Conservation (phyloP, 2,888 invertebrate genomes). For the Diploptera punctata region DNA sequence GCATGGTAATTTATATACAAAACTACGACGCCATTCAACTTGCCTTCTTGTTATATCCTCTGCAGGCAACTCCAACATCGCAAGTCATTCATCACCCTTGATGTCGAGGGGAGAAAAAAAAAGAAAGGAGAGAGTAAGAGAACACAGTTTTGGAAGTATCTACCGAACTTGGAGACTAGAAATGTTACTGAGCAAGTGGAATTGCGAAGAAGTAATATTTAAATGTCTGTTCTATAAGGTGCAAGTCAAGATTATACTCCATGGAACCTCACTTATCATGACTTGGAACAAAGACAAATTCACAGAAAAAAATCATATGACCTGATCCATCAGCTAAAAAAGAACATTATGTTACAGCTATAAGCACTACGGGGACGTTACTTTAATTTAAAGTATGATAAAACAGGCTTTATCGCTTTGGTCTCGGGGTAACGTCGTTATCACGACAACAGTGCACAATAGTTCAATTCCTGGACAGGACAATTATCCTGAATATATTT, state of each 20-base stretch:
- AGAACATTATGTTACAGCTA: too few species aligned
- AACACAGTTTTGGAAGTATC: background rate
- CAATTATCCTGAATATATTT: too few species aligned
- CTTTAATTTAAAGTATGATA: too few species aligned
- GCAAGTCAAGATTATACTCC: background rate
- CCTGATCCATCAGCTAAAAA: too few species aligned
- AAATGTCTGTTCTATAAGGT: constrained; percentile 11
- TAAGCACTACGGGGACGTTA: too few species aligned
- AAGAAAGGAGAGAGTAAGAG: too few species aligned
- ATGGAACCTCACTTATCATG: background rate
- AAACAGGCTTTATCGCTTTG: too few species aligned
- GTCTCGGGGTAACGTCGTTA: too few species aligned
- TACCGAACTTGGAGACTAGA: background rate
- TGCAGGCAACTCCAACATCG: constrained; percentile 3
- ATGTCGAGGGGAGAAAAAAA: background rate
- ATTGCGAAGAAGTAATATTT: background rate
- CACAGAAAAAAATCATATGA: too few species aligned
- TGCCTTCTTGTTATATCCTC: constrained; percentile 1
- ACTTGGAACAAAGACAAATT: background rate
- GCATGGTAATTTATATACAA: constrained; percentile 1
- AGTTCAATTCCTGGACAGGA: too few species aligned
- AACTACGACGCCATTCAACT: background rate
- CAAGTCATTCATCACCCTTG: constrained; percentile 7
- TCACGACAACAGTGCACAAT: too few species aligned
- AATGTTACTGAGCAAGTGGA: background rate